These are phyloP conservation scores for Sus cebifrons DNA, from an alignment of 2,797 vertebrate genomes.

Conservation along the genomic window DNA sequence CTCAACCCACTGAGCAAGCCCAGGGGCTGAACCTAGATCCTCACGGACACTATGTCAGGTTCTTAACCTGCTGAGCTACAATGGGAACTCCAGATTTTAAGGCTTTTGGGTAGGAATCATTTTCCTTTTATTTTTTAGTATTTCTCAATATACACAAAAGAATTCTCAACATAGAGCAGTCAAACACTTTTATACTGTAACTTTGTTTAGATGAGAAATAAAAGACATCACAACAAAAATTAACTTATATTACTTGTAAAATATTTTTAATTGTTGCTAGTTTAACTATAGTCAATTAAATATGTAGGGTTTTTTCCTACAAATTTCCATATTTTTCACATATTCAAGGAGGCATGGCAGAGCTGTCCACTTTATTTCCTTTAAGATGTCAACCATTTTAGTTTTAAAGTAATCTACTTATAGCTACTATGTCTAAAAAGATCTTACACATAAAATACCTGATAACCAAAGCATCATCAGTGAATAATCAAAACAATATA, in stretches of 20 bases:
- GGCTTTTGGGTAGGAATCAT: neutral
- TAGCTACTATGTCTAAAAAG: neutral
- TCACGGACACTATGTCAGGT: no score
- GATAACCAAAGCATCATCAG: constrained; percentile 24
- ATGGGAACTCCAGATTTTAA: neutral
- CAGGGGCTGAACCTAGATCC: no score
- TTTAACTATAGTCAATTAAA: neutral
- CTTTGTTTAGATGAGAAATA: constrained; percentile 11
- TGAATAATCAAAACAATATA: constrained; percentile 47
- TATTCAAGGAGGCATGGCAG: constrained; percentile 14
- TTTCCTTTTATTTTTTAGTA: constrained; percentile 52
- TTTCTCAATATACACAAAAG: constrained; percentile 51
- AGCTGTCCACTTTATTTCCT: constrained; percentile 50
- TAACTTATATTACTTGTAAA: constrained; percentile 50
- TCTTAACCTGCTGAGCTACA: no score
- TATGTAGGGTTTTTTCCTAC: neutral
- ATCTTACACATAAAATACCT: constrained; percentile 18
- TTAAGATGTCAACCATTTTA: constrained; percentile 52
- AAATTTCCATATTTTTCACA: constrained; percentile 11
- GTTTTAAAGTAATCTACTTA: neutral
- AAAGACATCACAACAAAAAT: constrained; percentile 48
- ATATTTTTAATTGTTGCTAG: constrained; percentile 40
- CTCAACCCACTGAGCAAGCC: no score
- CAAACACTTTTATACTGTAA: neutral
- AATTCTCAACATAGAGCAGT: neutral